phyloP scores from a whole-genome alignment of 2,797 vertebrate genomes.

The Hipposideros larvatus region DNA sequence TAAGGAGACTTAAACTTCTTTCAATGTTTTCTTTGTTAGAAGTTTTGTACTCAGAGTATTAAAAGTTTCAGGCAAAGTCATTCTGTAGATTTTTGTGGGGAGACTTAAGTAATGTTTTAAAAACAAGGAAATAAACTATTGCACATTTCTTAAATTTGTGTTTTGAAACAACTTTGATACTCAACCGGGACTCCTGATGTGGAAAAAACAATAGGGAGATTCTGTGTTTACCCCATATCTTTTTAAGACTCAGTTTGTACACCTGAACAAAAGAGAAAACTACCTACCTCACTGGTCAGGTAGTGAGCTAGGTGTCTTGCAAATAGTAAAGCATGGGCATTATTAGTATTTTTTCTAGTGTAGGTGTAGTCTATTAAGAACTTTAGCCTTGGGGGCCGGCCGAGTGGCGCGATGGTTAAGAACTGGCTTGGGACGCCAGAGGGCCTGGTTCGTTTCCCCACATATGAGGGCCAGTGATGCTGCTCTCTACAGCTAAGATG shows the following conservation, averaged over 20 bases:
- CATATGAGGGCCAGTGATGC: too few species aligned
- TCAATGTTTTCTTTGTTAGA: background rate
- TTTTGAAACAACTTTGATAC: background rate
- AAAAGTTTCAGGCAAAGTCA: conserved; percentile 38
- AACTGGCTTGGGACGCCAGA: too few species aligned
- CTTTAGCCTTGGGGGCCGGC: background rate
- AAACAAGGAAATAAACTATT: conserved; percentile 17
- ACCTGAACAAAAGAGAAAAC: background rate
- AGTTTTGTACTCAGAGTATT: background rate
- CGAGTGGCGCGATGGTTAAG: too few species aligned
- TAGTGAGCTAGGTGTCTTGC: background rate
- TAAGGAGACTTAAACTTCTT: background rate
- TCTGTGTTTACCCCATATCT: background rate
- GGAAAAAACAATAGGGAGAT: background rate
- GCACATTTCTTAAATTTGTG: background rate
- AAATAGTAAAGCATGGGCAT: background rate
- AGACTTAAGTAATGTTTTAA: background rate
- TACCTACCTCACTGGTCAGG: background rate
- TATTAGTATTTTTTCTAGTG: background rate
- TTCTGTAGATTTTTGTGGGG: background rate
- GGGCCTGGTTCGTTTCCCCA: too few species aligned
- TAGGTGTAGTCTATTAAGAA: background rate
- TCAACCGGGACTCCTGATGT: background rate
- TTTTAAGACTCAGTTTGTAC: conserved; percentile 23
- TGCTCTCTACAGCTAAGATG: too few species aligned